Percentiles rank a stretch among this genome's conserved stretches.
phyloP scores from a whole-genome alignment of 2,888 invertebrate species.

The Polydrusus pterygomalis region DNA sequence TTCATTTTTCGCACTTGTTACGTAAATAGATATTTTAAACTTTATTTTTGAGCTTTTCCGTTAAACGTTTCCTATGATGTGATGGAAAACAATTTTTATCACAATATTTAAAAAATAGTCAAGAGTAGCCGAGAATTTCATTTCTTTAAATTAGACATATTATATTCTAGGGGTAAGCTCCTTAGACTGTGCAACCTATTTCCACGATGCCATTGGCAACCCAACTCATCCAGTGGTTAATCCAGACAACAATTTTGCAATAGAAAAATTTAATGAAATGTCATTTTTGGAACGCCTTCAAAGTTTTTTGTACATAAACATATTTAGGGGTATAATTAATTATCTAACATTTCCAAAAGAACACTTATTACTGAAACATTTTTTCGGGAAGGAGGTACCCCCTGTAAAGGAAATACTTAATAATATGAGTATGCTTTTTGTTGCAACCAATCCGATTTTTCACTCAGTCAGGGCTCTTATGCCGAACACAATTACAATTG shows the following conservation, averaged over 20 bases:
- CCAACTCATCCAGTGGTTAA: slow-evolving; percentile 66
- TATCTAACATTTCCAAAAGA: slow-evolving; percentile 24
- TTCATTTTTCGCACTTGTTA: too few species aligned
- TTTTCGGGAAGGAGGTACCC: slow-evolving; percentile 65
- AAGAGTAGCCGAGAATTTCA: too few species aligned
- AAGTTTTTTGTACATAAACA: slow-evolving; percentile 55
- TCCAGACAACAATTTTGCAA: slow-evolving; percentile 64
- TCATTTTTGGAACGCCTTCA: slow-evolving; percentile 63
- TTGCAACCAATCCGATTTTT: slow-evolving; percentile 66
- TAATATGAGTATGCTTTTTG: slow-evolving; percentile 66
- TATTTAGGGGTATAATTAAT: slow-evolving; percentile 19
- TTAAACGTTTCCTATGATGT: too few species aligned
- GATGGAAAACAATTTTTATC: too few species aligned
- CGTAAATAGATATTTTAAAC: too few species aligned
- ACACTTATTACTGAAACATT: slow-evolving; percentile 55
- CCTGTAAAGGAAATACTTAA: slow-evolving; percentile 60
- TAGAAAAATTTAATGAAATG: slow-evolving; percentile 58
- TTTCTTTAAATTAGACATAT: too few species aligned
- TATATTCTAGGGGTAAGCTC: slow-evolving; percentile 63
- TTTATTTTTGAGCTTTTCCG: too few species aligned
- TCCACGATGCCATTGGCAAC: slow-evolving; percentile 65
- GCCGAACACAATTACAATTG: slow-evolving; percentile 66
- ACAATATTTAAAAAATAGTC: too few species aligned
- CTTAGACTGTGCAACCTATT: slow-evolving; percentile 62
- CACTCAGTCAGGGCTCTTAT: slow-evolving; percentile 63